Conservation (phyloP, 2,113 vertebrate genomes). For the Tragelaphus buxtoni region DNA sequence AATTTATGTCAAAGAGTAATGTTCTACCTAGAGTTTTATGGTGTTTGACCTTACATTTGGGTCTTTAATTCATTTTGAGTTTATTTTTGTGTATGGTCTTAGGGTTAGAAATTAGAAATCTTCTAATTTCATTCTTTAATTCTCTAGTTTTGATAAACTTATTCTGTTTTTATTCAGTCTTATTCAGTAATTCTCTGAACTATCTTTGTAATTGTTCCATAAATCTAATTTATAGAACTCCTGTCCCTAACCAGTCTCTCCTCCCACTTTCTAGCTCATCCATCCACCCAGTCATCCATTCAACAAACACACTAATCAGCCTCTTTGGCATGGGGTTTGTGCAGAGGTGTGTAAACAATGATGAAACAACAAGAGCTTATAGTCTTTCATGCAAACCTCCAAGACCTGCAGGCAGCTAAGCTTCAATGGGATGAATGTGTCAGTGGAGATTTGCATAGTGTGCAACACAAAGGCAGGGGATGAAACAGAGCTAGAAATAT, state of each 20-base stretch:
- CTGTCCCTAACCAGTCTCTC: not conserved
- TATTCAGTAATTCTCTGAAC: not conserved
- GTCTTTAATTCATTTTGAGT: not conserved
- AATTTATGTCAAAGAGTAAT: not conserved
- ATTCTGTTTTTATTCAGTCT: not conserved
- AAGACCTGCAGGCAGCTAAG: not conserved
- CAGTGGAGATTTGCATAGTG: not conserved
- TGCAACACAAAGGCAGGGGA: not conserved
- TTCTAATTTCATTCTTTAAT: not conserved
- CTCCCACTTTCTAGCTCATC: not conserved
- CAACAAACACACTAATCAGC: not conserved
- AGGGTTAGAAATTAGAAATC: not conserved
- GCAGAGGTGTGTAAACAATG: too few relatives aligned
- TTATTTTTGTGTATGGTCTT: not conserved
- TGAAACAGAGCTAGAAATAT: not conserved
- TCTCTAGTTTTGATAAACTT: not conserved
- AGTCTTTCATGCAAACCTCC: not conserved
- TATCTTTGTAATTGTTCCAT: not conserved
- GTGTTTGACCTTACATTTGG: not conserved
- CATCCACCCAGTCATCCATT: not conserved
- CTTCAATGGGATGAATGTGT: accelerated
- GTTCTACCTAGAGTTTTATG: not conserved
- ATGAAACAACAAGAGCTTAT: not conserved
- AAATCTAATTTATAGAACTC: not conserved
- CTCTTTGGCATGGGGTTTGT: not conserved